Conservation (phyloP, 2,113 vertebrate genomes). For the Crocuta crocuta region DNA sequence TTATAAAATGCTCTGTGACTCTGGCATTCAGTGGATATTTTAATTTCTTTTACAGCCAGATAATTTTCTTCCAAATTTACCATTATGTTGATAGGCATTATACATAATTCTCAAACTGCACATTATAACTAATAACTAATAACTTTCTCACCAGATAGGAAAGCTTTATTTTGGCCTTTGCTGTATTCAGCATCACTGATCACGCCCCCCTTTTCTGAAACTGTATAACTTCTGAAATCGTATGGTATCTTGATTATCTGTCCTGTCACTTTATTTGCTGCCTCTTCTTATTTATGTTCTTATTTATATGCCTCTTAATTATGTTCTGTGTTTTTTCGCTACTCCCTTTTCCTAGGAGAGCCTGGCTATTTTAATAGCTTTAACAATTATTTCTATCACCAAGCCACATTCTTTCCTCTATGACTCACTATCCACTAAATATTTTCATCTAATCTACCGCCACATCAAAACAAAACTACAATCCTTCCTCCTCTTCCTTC, state of each 20-base stretch:
- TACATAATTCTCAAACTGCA: background rate
- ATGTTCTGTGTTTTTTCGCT: background rate
- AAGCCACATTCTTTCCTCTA: background rate
- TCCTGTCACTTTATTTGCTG: background rate
- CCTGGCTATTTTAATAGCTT: background rate
- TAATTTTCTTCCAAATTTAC: constrained; percentile 51
- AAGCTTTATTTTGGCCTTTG: constrained; percentile 43
- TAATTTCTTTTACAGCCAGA: background rate
- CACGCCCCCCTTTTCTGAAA: constrained; percentile 14
- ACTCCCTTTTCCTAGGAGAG: background rate
- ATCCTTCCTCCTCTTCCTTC: background rate
- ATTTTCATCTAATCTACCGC: background rate
- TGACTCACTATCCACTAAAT: background rate
- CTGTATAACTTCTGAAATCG: constrained; percentile 21
- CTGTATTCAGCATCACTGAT: background rate
- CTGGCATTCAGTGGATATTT: background rate
- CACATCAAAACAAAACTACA: constrained; percentile 24
- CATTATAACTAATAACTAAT: background rate
- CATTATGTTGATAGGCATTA: background rate
- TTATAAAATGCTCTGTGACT: constrained; percentile 12
- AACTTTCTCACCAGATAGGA: background rate
- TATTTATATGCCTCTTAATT: too few relatives aligned
- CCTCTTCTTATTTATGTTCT: too few relatives aligned
- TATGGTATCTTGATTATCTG: background rate
- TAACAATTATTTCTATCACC: constrained; percentile 11